These are phyloP conservation scores for Halichoerus grypus DNA, from an alignment of 2,113 vertebrate species.

Conservation along the genomic window DNA sequence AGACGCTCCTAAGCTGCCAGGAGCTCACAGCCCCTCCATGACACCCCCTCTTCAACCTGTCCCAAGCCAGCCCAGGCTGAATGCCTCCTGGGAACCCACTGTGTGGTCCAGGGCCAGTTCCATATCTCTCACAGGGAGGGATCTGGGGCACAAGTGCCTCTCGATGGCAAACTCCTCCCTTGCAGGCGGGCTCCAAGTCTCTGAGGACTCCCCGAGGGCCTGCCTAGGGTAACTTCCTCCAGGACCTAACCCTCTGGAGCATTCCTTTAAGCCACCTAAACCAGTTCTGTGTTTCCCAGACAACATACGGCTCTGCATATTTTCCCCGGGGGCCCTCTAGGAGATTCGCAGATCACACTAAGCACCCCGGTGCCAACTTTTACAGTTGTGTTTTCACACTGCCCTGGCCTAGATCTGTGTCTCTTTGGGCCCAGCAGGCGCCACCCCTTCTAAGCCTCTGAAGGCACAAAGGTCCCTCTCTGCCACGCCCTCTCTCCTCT, in stretches of 20 bases:
- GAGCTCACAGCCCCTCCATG: not conserved
- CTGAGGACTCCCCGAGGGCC: not conserved
- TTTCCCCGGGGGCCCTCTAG: not conserved
- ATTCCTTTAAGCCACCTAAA: not conserved
- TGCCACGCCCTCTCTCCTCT: fast-evolving
- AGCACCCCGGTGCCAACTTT: not conserved
- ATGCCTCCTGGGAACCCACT: not conserved
- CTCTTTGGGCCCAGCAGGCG: not conserved
- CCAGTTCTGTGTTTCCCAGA: not conserved
- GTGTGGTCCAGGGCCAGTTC: not conserved
- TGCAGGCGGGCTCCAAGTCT: not conserved
- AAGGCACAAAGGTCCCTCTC: not conserved
- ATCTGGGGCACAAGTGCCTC: not conserved
- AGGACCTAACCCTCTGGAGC: not conserved
- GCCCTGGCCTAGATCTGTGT: not conserved
- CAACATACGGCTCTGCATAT: not conserved
- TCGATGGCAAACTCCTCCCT: not conserved
- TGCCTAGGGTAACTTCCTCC: not conserved
- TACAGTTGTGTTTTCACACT: not conserved
- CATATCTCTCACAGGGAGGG: not conserved
- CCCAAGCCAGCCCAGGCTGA: not conserved
- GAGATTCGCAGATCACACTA: not conserved
- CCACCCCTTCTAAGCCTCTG: not conserved
- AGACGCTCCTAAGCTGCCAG: not conserved
- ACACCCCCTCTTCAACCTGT: not conserved